A percentile compares a stretch with the other conserved stretches of the same genome.
phyloP scores from a whole-genome alignment of 2,888 invertebrate genomes.

The Cantharis rustica region DNA sequence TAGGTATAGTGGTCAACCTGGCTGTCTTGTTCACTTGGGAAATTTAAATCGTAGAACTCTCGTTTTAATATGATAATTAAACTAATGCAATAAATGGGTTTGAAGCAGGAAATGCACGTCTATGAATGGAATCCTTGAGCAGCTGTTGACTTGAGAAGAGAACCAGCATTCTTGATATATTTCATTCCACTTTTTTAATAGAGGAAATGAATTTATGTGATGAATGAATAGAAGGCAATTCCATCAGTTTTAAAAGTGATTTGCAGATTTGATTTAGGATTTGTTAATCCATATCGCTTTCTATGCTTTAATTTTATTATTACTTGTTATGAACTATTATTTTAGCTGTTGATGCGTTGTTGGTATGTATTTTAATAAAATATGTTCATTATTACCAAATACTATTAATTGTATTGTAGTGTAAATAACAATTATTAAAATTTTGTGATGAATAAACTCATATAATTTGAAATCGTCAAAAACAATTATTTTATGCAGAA shows the following conservation, averaged over 20 bases:
- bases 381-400: neutral
- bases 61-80: conserved; percentile 8
- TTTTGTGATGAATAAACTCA: neutral
- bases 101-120: conserved; percentile 21
- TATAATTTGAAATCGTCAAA: neutral
- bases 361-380: no score
- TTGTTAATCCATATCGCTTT: neutral
- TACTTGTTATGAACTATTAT: neutral
- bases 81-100: conserved; percentile 21
- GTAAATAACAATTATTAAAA: neutral
- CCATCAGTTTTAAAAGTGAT: neutral
- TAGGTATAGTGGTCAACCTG: neutral
- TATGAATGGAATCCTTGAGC: conserved; percentile 16
- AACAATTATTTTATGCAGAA: neutral
- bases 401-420: neutral
- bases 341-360: neutral
- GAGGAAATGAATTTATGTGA: neutral
- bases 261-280: neutral
- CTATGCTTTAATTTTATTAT: neutral
- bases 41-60: neutral
- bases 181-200: conserved; percentile 6
- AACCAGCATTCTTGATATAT: conserved; percentile 12
- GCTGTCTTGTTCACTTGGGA: conserved; percentile 5
- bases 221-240: neutral
- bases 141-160: conserved; percentile 19